Evolutionary conservation across 1,140 invertebrate genomes (phyloP).

Genomic region (Sminthurides bifidus): DNA sequence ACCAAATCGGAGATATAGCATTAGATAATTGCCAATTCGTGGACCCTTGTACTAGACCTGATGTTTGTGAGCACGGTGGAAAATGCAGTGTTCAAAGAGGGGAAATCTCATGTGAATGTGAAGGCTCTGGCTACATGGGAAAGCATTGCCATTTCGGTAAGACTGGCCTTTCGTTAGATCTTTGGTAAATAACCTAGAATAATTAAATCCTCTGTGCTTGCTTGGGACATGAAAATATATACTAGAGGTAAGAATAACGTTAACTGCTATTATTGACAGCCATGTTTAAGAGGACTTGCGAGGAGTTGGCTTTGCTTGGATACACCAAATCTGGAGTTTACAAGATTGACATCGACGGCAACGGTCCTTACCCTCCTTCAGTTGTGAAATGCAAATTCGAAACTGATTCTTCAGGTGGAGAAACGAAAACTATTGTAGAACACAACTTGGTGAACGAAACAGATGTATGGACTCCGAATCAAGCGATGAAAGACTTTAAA

Average conservation of each 20-base stretch:
- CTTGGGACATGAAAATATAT: too few species aligned
- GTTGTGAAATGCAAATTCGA: constrained; percentile 84
- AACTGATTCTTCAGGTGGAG: constrained; percentile 56
- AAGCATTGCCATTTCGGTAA: constrained; percentile 84
- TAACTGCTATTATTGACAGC: too few species aligned
- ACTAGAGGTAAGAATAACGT: too few species aligned
- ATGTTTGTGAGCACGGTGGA: constrained; percentile 81
- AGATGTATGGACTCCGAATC: constrained; percentile 24
- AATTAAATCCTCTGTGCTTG: too few species aligned
- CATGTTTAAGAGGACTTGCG: constrained; percentile 75
- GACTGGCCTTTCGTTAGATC: too few species aligned
- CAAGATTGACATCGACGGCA: constrained; percentile 80
- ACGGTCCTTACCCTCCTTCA: constrained; percentile 76
- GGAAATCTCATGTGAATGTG: constrained; percentile 74
- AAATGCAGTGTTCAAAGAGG: constrained; percentile 80
- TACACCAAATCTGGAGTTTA: constrained; percentile 80
- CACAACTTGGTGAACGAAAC: constrained; percentile 83
- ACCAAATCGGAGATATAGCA: constrained; percentile 71
- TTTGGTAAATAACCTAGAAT: too few species aligned
- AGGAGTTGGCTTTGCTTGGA: constrained; percentile 71
- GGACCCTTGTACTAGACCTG: constrained; percentile 73
- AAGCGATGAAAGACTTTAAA: constrained; percentile 54
- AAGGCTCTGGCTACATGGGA: constrained; percentile 68
- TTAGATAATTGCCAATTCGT: constrained; percentile 83
- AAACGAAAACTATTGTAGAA: constrained; percentile 79